phyloP scores from a whole-genome alignment of 2,113 vertebrate species.

The Silurus asotus region DNA sequence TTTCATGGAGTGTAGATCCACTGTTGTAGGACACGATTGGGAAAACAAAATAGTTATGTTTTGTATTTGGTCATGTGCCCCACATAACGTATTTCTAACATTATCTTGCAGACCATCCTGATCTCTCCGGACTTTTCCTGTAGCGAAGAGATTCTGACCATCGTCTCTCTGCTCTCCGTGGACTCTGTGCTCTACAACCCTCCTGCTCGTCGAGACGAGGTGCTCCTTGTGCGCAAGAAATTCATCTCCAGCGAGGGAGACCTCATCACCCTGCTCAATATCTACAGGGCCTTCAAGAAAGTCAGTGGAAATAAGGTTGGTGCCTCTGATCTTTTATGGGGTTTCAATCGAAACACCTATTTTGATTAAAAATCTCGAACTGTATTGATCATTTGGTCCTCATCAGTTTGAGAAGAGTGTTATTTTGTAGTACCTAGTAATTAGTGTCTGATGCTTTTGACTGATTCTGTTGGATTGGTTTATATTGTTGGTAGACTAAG shows the following conservation, averaged over 20 bases:
- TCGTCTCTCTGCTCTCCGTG: conserved; percentile 88
- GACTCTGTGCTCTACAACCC: conserved; percentile 91
- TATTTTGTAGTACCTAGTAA: neutral
- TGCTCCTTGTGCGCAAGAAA: conserved; percentile 82
- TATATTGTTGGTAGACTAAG: neutral
- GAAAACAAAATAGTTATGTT: neutral
- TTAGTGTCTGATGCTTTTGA: neutral
- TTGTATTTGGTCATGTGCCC: neutral
- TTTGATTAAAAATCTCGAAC: neutral
- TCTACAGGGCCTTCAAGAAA: conserved; percentile 90
- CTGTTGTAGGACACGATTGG: neutral
- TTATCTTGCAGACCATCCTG: conserved; percentile 82
- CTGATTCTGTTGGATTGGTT: neutral
- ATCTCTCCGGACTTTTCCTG: conserved; percentile 87
- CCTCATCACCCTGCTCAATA: conserved; percentile 86
- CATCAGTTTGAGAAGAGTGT: neutral
- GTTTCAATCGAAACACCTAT: no score
- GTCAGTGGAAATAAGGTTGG: conserved; percentile 83
- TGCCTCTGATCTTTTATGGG: rapidly evolving
- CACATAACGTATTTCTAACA: neutral
- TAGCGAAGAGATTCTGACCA: conserved; percentile 89
- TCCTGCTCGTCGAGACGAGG: conserved; percentile 83
- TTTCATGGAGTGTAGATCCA: neutral
- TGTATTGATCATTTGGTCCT: neutral
- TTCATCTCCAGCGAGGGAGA: conserved; percentile 93